A percentile compares a stretch with the other conserved stretches of the same genome.
phyloP scores from a whole-genome alignment of 2,888 invertebrate species.

The Plebejus melissa region DNA sequence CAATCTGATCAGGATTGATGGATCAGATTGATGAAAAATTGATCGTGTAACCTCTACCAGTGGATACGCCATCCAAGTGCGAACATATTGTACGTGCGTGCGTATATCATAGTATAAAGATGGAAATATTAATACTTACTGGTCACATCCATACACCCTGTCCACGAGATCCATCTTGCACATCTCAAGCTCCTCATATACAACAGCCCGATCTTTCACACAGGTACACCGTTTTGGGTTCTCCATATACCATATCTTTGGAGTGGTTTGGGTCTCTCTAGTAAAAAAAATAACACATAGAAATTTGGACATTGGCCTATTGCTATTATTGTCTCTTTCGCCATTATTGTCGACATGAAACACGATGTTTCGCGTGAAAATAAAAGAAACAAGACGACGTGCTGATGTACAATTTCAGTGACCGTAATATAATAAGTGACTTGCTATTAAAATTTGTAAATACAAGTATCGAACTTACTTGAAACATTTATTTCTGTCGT shows the following conservation, averaged over 20 bases:
- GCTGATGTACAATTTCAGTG: not conserved
- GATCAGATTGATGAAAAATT: no score
- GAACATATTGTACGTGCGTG: no score
- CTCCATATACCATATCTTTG: conserved; percentile 62
- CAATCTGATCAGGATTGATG: no score
- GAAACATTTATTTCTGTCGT: conserved; percentile 68
- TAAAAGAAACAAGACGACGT: no score
- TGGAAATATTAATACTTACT: conserved; percentile 49
- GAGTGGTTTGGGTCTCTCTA: conserved; percentile 56
- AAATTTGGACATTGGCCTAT: not conserved
- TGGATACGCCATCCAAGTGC: no score
- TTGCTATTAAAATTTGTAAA: not conserved
- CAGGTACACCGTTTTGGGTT: conserved; percentile 66
- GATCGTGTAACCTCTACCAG: no score
- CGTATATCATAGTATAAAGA: no score
- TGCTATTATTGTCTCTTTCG: not conserved
- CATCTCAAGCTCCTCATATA: conserved; percentile 64
- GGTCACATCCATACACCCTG: conserved; percentile 60
- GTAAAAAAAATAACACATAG: not conserved
- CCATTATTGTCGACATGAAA: no score
- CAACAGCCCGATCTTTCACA: conserved; percentile 61
- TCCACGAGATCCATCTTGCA: conserved; percentile 65
- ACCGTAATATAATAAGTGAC: not conserved
- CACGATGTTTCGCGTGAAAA: no score
- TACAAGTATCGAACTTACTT: conserved; percentile 47